Evolutionary conservation across 2,888 invertebrate species (phyloP), one percentile per base, ranked within the genome.

Genomic region (Dynastes grantii): DNA sequence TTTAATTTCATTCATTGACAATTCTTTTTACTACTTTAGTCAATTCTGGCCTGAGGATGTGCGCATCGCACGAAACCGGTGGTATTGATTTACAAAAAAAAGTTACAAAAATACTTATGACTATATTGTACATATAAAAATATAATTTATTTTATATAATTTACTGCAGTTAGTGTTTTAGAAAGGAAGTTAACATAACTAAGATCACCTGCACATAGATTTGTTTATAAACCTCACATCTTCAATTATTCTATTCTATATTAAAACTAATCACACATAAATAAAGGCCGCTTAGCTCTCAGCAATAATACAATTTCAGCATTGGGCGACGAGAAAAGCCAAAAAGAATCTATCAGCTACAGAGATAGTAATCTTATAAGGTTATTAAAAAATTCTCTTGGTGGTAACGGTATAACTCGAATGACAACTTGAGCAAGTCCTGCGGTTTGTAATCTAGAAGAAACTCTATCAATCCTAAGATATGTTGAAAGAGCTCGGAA

Each of bases 351-450:
- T 85, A 94, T 98, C 70, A 95, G 97, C 0, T 98, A 98, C 86
- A 90, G 98, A 71, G 97, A 98, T 84, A 97, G 97, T 79, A 98
- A 97, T 87, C 90, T 98, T 0, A 98, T 98, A 0, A 91, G 98
- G 78, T 88, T 98, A 9, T 89, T 98, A 65, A 98, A 98, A 91
- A 98, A 98, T 90, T 97, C 97, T 5, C 90, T 98, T 8, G 98
- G 98, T 16, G 98, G 98, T 0, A 98, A 98, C 87, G 97, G 97
- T 0, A 92, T 97, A 45, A 98, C 98, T 0, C 87, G 98, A 13
- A 98, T 98, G 98, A 95, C 98, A 78, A 98, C 98, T 0, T 98
- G 98, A 87, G 94, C 98, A 0, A 97, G 97, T 86, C 98, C 98
- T 0, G 97, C 98, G 0, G 95, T 95, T 87, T 95, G 95, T 82